These are phyloP conservation scores for Danionella dracula DNA, from an alignment of 2,797 vertebrate genomes.

Conservation along the genomic window DNA sequence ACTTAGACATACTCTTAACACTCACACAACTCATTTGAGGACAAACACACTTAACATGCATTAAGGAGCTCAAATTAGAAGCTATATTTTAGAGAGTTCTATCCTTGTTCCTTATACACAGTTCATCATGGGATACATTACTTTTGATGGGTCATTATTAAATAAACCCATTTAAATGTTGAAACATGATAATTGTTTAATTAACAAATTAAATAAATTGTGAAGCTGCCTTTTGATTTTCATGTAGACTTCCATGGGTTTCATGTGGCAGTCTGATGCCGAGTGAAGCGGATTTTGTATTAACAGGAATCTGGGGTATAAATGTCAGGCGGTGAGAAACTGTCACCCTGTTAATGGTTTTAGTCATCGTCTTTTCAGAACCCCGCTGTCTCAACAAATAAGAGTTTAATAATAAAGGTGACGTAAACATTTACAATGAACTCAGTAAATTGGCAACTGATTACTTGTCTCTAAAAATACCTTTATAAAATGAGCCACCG, in stretches of 20 bases:
- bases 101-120: too few relatives aligned
- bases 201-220: slow-evolving; percentile 29
- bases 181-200: slow-evolving; percentile 28
- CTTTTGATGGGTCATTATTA: slow-evolving; percentile 10
- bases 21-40: neutral
- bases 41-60: neutral
- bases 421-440: neutral
- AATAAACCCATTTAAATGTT: slow-evolving; percentile 1
- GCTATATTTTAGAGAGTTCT: too few relatives aligned
- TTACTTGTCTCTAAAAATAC: neutral
- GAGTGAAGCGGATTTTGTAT: slow-evolving; percentile 12
- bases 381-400: neutral
- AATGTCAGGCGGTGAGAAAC: slow-evolving; percentile 24
- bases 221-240: slow-evolving; percentile 26
- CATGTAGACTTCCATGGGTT: slow-evolving; percentile 22
- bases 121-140: slow-evolving; percentile 11
- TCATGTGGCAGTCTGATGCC: slow-evolving; percentile 11
- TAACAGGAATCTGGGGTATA: slow-evolving; percentile 24
- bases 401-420: slow-evolving; percentile 1
- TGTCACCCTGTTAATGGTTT: neutral
- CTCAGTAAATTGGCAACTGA: neutral
- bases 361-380: neutral
- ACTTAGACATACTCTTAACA: too few relatives aligned
- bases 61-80: neutral
- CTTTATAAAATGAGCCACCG: slow-evolving; percentile 2